Conservation (phyloP, 2,888 invertebrate species). For the Latrodectus elegans region DNA sequence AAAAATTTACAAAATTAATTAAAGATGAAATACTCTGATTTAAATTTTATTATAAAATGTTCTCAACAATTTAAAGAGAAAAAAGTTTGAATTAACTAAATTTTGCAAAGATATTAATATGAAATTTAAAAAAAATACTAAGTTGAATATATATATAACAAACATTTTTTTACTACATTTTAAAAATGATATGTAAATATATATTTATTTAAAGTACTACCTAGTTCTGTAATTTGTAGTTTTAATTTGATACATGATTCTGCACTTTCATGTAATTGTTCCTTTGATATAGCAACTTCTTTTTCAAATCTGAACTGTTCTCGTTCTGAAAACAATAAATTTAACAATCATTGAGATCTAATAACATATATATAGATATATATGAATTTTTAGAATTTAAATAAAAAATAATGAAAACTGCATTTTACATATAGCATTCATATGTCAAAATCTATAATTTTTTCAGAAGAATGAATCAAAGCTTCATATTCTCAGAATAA, state of each 20-base stretch:
- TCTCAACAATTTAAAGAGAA: background rate
- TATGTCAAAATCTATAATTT: no score
- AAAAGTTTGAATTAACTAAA: background rate
- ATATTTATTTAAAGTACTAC: constrained; percentile 8
- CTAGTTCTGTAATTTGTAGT: constrained; percentile 43
- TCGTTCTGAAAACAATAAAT: constrained; percentile 24
- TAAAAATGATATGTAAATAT: background rate
- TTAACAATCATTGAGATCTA: no score
- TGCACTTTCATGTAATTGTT: constrained; percentile 43
- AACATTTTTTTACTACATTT: no score
- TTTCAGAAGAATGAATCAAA: no score
- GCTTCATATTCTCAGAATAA: no score
- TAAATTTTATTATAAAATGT: background rate
- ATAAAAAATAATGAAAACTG: no score
- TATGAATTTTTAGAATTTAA: no score
- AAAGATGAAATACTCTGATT: background rate
- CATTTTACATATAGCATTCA: no score
- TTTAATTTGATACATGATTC: constrained; percentile 58
- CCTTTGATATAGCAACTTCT: constrained; percentile 31
- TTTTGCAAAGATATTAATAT: background rate
- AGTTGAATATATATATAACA: background rate
- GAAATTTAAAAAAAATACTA: background rate
- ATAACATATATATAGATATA: no score
- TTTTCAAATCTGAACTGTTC: constrained; percentile 63
- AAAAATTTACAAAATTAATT: background rate